phyloP scores from a whole-genome alignment of 1,140 invertebrate species.

The Bombus consobrinus region DNA sequence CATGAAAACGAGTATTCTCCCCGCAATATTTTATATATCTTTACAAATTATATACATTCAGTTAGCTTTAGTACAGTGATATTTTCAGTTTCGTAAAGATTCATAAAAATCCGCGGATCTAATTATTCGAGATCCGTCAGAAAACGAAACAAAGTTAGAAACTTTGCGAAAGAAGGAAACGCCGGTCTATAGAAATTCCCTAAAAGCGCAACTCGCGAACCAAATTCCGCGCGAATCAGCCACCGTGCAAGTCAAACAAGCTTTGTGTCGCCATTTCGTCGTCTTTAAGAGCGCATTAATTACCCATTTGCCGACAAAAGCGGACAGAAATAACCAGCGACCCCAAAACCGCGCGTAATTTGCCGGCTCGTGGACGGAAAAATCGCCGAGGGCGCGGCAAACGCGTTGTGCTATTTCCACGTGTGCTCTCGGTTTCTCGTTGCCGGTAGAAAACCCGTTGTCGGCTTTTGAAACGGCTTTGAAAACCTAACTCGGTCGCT shows the following conservation, averaged over 20 bases:
- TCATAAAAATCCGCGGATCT: too few relatives aligned
- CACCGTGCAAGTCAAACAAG: background rate
- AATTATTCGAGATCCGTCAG: too few relatives aligned
- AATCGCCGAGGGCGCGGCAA: background rate
- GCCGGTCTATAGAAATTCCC: background rate
- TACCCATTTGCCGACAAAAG: conserved; percentile 19
- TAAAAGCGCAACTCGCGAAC: background rate
- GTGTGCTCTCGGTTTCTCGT: background rate
- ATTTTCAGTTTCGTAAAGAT: too few relatives aligned
- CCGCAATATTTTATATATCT: too few relatives aligned
- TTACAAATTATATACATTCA: too few relatives aligned
- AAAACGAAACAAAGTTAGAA: too few relatives aligned
- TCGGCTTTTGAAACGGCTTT: background rate
- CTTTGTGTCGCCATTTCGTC: background rate
- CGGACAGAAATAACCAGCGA: background rate
- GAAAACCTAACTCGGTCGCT: background rate
- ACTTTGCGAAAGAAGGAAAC: background rate
- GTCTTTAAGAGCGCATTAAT: conserved; percentile 10
- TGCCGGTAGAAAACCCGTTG: background rate
- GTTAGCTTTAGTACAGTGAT: too few relatives aligned
- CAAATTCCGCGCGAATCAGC: background rate
- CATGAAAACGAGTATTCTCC: too few relatives aligned
- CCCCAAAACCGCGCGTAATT: conserved; percentile 24
- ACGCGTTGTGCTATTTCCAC: conserved; percentile 29
- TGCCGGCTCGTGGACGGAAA: conserved; percentile 4